These are phyloP conservation scores for Loxodonta africana DNA, from an alignment of 2,113 vertebrate species.

Conservation along the genomic window DNA sequence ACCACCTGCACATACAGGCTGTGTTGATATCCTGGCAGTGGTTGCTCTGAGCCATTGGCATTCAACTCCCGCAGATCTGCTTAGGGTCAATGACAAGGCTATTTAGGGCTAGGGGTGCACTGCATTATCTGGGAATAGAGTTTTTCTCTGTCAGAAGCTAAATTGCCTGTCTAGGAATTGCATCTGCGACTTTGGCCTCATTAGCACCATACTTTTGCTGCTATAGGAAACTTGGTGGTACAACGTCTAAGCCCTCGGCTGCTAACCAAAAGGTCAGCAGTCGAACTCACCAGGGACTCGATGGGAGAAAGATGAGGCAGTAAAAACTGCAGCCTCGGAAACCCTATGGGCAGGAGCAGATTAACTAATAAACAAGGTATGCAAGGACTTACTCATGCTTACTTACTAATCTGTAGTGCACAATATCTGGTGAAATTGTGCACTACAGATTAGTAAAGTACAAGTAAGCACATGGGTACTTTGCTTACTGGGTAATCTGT, in stretches of 20 bases:
- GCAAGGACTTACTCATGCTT: too few species aligned
- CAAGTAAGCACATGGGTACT: too few species aligned
- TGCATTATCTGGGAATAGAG: not conserved
- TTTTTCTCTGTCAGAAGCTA: not conserved
- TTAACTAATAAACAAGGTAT: too few species aligned
- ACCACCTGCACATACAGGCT: accelerated
- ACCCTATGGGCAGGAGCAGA: not conserved
- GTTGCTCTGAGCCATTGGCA: not conserved
- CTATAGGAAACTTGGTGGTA: not conserved
- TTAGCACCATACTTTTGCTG: not conserved
- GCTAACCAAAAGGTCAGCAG: not conserved
- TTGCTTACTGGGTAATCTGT: too few species aligned
- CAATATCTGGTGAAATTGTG: too few species aligned
- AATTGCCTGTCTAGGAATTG: not conserved
- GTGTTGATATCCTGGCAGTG: not conserved
- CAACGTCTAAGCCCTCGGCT: not conserved
- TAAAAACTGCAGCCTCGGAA: not conserved
- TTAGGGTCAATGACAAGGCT: not conserved
- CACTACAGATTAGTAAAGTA: too few species aligned
- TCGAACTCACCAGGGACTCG: not conserved
- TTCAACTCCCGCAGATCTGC: not conserved
- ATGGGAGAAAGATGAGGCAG: not conserved
- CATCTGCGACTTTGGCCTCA: not conserved
- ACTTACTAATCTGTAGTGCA: too few species aligned
- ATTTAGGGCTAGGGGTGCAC: not conserved